Evolutionary conservation across 2,797 vertebrate genomes (phyloP), one percentile per base, ranked within the genome.

Genomic region (Gorsachius magnificus): DNA sequence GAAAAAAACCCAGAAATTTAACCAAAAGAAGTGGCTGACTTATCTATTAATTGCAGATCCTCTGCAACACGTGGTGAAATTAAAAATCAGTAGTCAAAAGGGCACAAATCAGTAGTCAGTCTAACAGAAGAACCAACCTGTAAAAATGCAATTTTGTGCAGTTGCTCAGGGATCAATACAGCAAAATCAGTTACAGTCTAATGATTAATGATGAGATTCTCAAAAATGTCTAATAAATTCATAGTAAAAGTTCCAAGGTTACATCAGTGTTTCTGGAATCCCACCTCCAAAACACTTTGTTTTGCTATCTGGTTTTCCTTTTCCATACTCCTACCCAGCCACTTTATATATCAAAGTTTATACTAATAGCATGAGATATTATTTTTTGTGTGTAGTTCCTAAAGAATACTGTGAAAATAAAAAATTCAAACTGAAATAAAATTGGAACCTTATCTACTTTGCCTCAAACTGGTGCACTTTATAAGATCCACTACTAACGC

Each of bases 251-350:
- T 48, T 69, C 25, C 21, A 65, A 78, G 17, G 22, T 70, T 26
- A 71, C 13, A 57, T 16, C 29, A 36, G 9, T 50, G 35, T 54
- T 88, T 91, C n/a, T 72, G 31, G 51, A 89, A 83, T 56, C 7
- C 25, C 50, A 94, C 16, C 33, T 35, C 26, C 33, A 15, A 38
- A 63, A 22, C 1, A 16, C 22, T 26, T 43, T 17, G 28, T 21
- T 90, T 96, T 90, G 64, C 64, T 81, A 46, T 51, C 81, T 96
- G 56, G 8, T 95, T 94, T 92, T 89, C 58, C 14, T 82, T 81
- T 92, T 95, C 82, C 78, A 64, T 56, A 79, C 21, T 84, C 75
- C 68, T 94, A 91, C 85, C 77, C 87, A 94, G 51, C 80, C 82
- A 89, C 83, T 91, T 51, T 61, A 71, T 60, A 94, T 25, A 70